phyloP scores from a whole-genome alignment of 1,140 invertebrate genomes.

The Rhyzopertha dominica region DNA sequence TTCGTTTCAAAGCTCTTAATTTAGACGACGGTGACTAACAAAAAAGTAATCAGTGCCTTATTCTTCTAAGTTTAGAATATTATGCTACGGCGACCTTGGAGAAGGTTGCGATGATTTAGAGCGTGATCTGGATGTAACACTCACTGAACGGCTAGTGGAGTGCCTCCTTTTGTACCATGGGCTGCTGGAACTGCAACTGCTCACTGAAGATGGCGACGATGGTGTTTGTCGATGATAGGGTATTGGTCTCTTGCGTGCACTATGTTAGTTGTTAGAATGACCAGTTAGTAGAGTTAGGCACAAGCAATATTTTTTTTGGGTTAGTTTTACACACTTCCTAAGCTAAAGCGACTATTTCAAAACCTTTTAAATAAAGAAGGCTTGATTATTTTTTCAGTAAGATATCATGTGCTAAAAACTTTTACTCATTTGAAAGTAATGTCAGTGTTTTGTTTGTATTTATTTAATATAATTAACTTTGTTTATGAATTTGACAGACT shows the following conservation, averaged over 20 bases:
- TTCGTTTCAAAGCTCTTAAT: too few species aligned
- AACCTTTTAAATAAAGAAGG: conserved; percentile 11
- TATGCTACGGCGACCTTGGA: conserved; percentile 19
- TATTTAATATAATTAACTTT: not conserved
- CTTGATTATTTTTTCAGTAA: not conserved
- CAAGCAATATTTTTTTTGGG: not conserved
- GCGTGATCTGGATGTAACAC: conserved; percentile 34
- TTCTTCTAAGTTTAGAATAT: conserved; percentile 12
- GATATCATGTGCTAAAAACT: not conserved
- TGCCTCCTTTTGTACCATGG: conserved; percentile 49
- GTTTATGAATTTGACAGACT: too few species aligned
- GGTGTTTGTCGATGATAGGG: conserved; percentile 81
- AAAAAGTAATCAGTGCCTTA: too few species aligned
- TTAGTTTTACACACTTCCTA: conserved; percentile 1
- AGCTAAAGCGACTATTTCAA: conserved; percentile 19
- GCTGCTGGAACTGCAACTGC: conserved; percentile 59
- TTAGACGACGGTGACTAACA: too few species aligned
- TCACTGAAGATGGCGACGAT: conserved; percentile 63
- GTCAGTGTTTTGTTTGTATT: too few species aligned
- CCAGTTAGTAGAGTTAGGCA: conserved; percentile 12
- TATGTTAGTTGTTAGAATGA: conserved; percentile 49
- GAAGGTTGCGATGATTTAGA: conserved; percentile 24
- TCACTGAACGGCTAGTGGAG: conserved; percentile 46
- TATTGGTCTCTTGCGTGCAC: conserved; percentile 84
- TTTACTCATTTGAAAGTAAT: not conserved